Evolutionary conservation across 2,113 vertebrate species (phyloP), one percentile per base, ranked within the genome.

Genomic region (Myotis brandtii): DNA sequence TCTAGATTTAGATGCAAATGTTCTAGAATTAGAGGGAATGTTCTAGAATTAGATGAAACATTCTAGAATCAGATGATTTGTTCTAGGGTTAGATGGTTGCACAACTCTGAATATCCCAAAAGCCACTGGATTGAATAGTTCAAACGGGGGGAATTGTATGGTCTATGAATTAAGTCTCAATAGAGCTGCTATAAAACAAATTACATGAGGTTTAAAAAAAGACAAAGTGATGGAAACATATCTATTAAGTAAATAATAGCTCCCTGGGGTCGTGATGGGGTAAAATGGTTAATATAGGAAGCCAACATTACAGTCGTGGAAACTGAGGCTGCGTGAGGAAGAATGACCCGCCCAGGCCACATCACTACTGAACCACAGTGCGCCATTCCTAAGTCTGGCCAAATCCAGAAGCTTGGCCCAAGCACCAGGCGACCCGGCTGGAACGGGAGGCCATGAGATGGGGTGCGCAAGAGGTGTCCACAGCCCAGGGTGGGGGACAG

Each of bases 1-100:
- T 77, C 59, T 90, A 87, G 88, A 95, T 95, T 85, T 43, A 94
- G 72, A 76, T 12, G 37, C 52, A 70, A 62, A 93, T 34, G 81
- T 90, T 62, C 59, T 90, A 88, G 85, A 94, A 96, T 91, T 64
- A 95, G 17, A 48, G 59, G 59, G 59, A 62, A 62, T 14, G 14
- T 94, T 77, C 59, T 90, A 90, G 88, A 95, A 96, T 77, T 64
- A 93, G 59, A 81, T 3, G 46, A 77, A 25, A 25, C 3, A 14
- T 94, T 73, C 59, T 87, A 90, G 91, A 95, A 96, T 85, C 37
- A 95, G 72, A 77, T 12, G 40, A 77, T 64, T 89, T 48, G 81
- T 90, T 73, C 59, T 90, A 85, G 85, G 93, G 95, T 94, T 66
- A 95, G 17, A 54, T 10, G 18, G 70, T 3, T 54, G 34, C 20